Percentiles rank a stretch among this genome's conserved stretches.
Conservation (phyloP, 2,113 vertebrate species). For the Myrmecophaga tridactyla region DNA sequence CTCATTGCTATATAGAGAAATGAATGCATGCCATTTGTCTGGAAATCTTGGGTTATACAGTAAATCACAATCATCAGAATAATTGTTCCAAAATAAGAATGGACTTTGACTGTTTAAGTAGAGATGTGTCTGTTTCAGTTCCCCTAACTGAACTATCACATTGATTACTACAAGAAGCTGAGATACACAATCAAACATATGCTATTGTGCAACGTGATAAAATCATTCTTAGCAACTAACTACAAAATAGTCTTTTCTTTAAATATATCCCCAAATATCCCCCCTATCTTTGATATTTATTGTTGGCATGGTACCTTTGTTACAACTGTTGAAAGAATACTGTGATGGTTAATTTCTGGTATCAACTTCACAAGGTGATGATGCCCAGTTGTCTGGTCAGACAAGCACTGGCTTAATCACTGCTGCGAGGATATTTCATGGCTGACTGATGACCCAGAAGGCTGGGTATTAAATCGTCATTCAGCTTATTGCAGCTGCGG, state of each 20-base stretch:
- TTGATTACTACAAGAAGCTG: not conserved
- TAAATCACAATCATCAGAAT: constrained; percentile 3
- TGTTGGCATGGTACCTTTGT: no score
- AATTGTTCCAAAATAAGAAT: not conserved
- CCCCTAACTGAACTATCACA: not conserved
- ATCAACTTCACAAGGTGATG: no score
- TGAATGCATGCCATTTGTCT: not conserved
- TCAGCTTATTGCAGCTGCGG: no score
- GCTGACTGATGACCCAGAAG: no score
- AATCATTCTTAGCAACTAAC: not conserved
- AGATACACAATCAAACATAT: constrained; percentile 8
- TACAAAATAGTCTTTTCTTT: not conserved
- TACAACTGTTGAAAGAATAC: no score
- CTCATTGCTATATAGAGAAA: not conserved
- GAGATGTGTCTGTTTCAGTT: not conserved
- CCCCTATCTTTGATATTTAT: no score
- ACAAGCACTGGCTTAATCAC: no score
- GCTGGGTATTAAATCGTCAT: no score
- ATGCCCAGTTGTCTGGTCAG: no score
- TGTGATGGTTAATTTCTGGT: no score
- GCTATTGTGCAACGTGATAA: not conserved
- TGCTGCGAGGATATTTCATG: no score
- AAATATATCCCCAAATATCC: no score
- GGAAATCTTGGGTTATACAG: not conserved
- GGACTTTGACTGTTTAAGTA: not conserved